Evolutionary conservation across 2,888 invertebrate species (phyloP), one percentile per base, ranked within the genome.

Genomic region (Ommatoiulus sabulosus): DNA sequence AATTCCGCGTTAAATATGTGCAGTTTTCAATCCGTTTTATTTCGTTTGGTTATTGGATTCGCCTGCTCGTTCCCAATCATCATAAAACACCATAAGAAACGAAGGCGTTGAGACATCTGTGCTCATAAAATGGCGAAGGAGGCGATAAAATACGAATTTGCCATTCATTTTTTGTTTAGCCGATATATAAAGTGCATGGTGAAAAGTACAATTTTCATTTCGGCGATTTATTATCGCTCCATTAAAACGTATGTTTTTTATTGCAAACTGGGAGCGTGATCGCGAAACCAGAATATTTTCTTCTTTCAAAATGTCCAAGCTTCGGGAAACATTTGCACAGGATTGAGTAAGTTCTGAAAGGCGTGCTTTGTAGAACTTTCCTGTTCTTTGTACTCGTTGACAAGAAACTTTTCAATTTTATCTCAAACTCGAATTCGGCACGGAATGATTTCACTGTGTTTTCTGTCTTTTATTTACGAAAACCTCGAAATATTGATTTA

Each of bases 401-500:
- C 35, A 35, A 43, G 80, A 3, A n/a, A 3, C n/a, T 57, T 57
- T 57, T 57, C 57, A n/a, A n/a, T 57, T n/a, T 57, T n/a, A 57
- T 80, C 4, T 80, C 15, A 80, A 80, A 80, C 12, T 5, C 35
- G 35, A 80, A 10, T 35, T 80, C 12, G 35, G 80, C 1, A 43
- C 35, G 0, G 48, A 1, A 24, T 35, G 20, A 5, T 63, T 63
- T 80, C 35, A 24, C 12, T 35, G 80, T 80, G 80, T 35, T 35
- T 80, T 80, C 35, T 35, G 80, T 10, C 72, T 24, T 7, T 15
- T 80, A 4, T 15, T 80, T 35, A 35, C 8, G 80, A 80, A 80
- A 80, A 7, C 72, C 72, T 2, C 24, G 8, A 72, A 72, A 35
- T 80, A 80, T 80, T 80, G 80, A 80, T 80, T 72, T 72, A 72